A percentile compares a stretch with the other conserved stretches of the same genome.
Evolutionary conservation across 2,888 invertebrate species (phyloP).

Genomic region (Lucinisca nassula): DNA sequence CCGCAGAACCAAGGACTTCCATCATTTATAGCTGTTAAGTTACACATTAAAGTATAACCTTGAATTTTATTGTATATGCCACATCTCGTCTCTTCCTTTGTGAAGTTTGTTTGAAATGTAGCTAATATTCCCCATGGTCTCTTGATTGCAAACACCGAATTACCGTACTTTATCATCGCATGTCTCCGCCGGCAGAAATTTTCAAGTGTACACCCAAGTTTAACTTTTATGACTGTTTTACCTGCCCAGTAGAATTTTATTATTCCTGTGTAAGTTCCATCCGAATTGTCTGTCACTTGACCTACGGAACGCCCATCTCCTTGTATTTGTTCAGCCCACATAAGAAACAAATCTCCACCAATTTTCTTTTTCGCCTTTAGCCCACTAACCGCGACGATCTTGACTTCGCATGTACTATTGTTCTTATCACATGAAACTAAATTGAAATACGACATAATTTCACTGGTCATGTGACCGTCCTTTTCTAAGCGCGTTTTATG

Average conservation of each 20-base stretch:
- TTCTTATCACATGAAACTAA: neutral
- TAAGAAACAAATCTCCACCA: conserved; percentile 53
- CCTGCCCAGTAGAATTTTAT: conserved; percentile 48
- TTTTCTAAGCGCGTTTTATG: neutral
- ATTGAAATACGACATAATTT: neutral
- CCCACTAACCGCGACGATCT: neutral
- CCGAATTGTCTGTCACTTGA: conserved; percentile 42
- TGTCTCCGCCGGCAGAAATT: conserved; percentile 46
- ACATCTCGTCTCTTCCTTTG: conserved; percentile 35
- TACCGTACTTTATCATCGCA: conserved; percentile 53
- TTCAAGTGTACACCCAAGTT: conserved; percentile 45
- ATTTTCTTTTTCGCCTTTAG: neutral
- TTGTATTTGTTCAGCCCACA: conserved; percentile 43
- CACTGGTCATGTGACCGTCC: neutral
- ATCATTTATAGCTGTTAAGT: conserved; percentile 53
- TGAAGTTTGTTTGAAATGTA: neutral
- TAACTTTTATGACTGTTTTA: conserved; percentile 34
- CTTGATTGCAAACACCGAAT: conserved; percentile 46
- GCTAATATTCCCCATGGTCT: conserved; percentile 47
- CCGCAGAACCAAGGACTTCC: conserved; percentile 57
- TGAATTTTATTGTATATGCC: conserved; percentile 37
- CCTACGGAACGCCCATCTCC: conserved; percentile 53
- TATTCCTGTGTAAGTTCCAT: conserved; percentile 55
- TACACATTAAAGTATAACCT: conserved; percentile 43
- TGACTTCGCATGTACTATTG: neutral